phyloP scores from a whole-genome alignment of 2,113 vertebrate genomes.

The Labeo catla region DNA sequence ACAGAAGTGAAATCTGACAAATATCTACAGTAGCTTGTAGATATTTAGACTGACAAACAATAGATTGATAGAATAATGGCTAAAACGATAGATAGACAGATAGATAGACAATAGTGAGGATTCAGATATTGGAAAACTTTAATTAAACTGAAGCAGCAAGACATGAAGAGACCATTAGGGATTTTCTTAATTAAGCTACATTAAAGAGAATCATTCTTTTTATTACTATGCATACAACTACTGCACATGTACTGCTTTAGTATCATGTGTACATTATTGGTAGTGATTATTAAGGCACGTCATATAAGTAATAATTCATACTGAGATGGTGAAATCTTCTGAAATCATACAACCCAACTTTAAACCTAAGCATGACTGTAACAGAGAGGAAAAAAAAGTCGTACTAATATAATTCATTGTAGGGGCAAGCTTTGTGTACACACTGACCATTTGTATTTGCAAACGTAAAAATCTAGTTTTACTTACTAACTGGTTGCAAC shows the following conservation, averaged over 20 bases:
- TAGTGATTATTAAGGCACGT: neutral
- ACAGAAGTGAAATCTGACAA: neutral
- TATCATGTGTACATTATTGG: neutral
- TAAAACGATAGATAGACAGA: neutral
- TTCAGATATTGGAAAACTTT: constrained; percentile 50
- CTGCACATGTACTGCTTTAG: neutral
- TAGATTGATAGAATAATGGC: neutral
- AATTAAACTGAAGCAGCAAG: constrained; percentile 62
- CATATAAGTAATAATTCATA: neutral
- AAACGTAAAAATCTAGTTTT: too few relatives aligned
- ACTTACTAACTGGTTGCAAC: too few relatives aligned
- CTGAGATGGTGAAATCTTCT: neutral
- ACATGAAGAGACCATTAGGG: constrained; percentile 43
- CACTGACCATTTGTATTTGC: too few relatives aligned
- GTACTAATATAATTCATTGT: too few relatives aligned
- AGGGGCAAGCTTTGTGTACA: too few relatives aligned
- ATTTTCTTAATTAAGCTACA: constrained; percentile 44
- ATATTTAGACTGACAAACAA: neutral
- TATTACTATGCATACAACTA: constrained; percentile 31
- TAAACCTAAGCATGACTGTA: neutral
- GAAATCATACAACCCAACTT: neutral
- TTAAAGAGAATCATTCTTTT: constrained; percentile 35
- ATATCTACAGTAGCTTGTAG: neutral
- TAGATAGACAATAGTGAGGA: constrained; percentile 28
- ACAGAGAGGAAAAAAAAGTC: neutral